Base-by-base conservation (phyloP, 2,888 invertebrate genomes). In the Xestobium rufovillosum region DNA sequence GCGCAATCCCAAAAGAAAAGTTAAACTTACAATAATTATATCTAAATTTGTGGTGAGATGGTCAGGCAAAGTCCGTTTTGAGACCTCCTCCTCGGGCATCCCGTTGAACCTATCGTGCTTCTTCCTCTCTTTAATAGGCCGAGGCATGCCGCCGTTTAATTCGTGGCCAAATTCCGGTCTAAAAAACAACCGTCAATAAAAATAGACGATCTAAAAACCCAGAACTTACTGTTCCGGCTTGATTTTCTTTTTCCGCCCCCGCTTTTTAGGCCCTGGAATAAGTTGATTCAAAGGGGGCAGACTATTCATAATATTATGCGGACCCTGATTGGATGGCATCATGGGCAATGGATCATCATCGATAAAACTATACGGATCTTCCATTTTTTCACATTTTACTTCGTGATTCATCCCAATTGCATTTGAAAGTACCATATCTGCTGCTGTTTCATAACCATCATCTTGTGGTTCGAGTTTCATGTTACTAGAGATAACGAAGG, bases 11-110 rank as follows among this genome's bases (percentile, higher is more conserved):
- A n/a, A n/a, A n/a, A n/a, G n/a, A n/a, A n/a, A n/a, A n/a, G n/a
- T n/a, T n/a, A 10, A 9, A 86, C 92, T 88, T 80, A 96, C 95
- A 76, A 96, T 94, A 68, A 96, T 85, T 70, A 96, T 94, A 75
- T 97, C 96, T 66, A 96, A 80, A 73, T 92, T 89, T 67, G 82
- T 80, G 16, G 85, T 76, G 48, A 96, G 76, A 69, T 95, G 92
- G 73, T 97, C 96, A 42, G 96, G 95, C 63, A 97, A 76, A 50
- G 88, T 87, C 57, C 91, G 77, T 59, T 90, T 85, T 42, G 88
- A 81, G 30, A 96, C 92, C 72, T 96, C 95, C 65, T 94, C 94
- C 69, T 95, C 95, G 43, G 90, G 83, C 87, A 95, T 87, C 42
- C 92, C 91, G 72, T 92, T 90, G 69, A 92, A 92, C 45, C 91